Evolutionary conservation across 2,797 vertebrate species (phyloP), one percentile per base, ranked within the genome.

Genomic region (Poeciliopsis presidionis): DNA sequence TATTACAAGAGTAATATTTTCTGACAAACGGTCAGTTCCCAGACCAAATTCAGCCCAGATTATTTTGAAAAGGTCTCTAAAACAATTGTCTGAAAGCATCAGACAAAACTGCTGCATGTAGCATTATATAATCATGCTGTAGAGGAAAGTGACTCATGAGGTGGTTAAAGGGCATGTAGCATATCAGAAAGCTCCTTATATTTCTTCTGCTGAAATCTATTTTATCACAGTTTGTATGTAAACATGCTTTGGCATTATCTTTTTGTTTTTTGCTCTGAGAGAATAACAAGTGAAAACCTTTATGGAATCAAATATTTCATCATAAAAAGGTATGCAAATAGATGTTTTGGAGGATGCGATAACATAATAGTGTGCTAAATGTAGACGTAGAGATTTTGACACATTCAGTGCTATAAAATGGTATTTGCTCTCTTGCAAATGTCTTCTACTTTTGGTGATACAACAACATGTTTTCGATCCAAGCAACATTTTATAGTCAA

Each of bases 51-150:
- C 43, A 84, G 84, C 76, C 82, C 63, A 49, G 72, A 81, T 87
- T 22, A 55, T 73, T 77, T 13, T 16, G 33, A 76, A 84, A 84
- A 82, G 33, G 49, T 75, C 49, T 75, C 79, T 84, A 86, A 85
- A 77, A 81, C 61, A 83, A 72, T 80, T 81, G 45, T 70, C 73
- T 70, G 9, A 83, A 82, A 69, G 28, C 63, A 76, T 81, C n/a
- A 77, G 71, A 87, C 41, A 72, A 86, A 89, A 84, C 77, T 6
- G 57, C 47, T 71, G 76, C 51, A 74, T 77, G 43, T 30, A 80
- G 53, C 47, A 61, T 90, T 90, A 89, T 78, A 84, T 83, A 90
- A 91, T 78, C 76, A 74, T 46, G 72, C 49, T 85, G 84, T 61
- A 74, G 71, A 83, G 51, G 33, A 73, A 78, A 78, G 46, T 73